Evolutionary conservation across 2,888 invertebrate genomes (phyloP), one percentile per base, ranked within the genome.

Genomic region (Lasioglossum villosulum): DNA sequence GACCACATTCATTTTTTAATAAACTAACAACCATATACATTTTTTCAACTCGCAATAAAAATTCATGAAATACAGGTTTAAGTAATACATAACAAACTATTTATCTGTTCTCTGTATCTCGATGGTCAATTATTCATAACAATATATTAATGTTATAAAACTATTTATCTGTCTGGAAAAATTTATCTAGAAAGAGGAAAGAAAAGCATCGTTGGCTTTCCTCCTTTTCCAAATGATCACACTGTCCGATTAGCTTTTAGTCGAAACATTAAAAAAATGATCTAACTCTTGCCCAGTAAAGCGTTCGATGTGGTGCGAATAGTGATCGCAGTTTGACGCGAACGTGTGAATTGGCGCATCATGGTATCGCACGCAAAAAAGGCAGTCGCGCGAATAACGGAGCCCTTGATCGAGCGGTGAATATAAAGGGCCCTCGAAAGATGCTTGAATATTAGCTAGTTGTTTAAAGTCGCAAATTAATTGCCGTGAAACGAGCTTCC

Each of bases 401-500:
- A 66, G 34, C 23, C 23, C 34, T 66, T 8, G 1, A 30, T 10
- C 19, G 34, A 19, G 3, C 66, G 66, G 16, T 30, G 34, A 19
- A 8, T 34, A 8, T 19, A 34, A 66, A 34, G 34, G 6, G 30
- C 66, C 34, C 34, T 66, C n/a, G 59, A 59, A 30, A 30, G 27
- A 14, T 34, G 23, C 19, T 66, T 34, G 19, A 14, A 42, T 48
- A 27, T 71, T 42, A 12, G 23, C 27, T 59, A 14, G 39, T 48
- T 59, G 30, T 19, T 27, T 42, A 66, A 45, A n/a, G 34, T 56
- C 27, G 34, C 56, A 63, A 52, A 72, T 83, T 83, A 75, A 72
- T 66, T 75, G 39, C 42, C 30, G 45, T 2, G 16, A 70, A n/a
- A 27, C 12, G n/a, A 66, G 39, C 37, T 37, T 37, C 23, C 34